Percentiles rank a stretch among this genome's conserved stretches.
Evolutionary conservation across 2,113 vertebrate species (phyloP).

Genomic region (Cyprinodon brontotheroides): DNA sequence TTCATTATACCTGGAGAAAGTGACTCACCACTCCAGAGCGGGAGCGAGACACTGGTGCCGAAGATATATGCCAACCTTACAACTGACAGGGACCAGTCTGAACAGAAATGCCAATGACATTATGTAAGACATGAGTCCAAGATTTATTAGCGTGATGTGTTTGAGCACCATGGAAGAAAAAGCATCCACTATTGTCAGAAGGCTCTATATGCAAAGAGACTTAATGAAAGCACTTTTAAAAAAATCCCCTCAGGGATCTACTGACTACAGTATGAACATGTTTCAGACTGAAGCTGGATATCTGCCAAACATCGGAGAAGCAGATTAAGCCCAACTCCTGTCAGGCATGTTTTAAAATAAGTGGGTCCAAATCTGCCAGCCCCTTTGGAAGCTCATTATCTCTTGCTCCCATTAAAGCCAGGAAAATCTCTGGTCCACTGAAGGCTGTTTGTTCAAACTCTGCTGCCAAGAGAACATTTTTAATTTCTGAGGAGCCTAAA

Average conservation of each 20-base stretch:
- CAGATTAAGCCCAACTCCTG: slow-evolving; percentile 10
- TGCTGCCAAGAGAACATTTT: slow-evolving; percentile 28
- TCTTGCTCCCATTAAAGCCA: slow-evolving; percentile 14
- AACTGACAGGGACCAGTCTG: slow-evolving; percentile 19
- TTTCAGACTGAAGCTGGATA: slow-evolving; percentile 1
- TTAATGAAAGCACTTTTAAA: slow-evolving; percentile 28
- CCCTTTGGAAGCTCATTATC: not conserved
- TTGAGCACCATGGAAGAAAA: slow-evolving; percentile 14
- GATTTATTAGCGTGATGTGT: slow-evolving; percentile 20
- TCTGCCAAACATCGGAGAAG: slow-evolving; percentile 27
- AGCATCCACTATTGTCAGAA: slow-evolving; percentile 12
- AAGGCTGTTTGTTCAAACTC: slow-evolving; percentile 34
- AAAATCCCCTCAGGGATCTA: slow-evolving; percentile 24
- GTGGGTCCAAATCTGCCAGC: slow-evolving; percentile 25
- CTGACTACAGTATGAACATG: slow-evolving; percentile 7
- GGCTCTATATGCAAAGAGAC: slow-evolving; percentile 7
- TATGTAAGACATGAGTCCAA: slow-evolving; percentile 2
- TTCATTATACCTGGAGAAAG: slow-evolving; percentile 41
- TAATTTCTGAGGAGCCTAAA: not conserved
- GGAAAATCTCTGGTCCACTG: not conserved
- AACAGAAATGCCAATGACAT: slow-evolving; percentile 16
- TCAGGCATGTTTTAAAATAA: slow-evolving; percentile 4
- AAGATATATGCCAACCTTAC: not conserved
- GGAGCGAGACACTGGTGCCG: slow-evolving; percentile 19
- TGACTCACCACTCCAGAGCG: slow-evolving; percentile 36